phyloP scores from a whole-genome alignment of 2,113 vertebrate species.

The Geococcyx californianus region DNA sequence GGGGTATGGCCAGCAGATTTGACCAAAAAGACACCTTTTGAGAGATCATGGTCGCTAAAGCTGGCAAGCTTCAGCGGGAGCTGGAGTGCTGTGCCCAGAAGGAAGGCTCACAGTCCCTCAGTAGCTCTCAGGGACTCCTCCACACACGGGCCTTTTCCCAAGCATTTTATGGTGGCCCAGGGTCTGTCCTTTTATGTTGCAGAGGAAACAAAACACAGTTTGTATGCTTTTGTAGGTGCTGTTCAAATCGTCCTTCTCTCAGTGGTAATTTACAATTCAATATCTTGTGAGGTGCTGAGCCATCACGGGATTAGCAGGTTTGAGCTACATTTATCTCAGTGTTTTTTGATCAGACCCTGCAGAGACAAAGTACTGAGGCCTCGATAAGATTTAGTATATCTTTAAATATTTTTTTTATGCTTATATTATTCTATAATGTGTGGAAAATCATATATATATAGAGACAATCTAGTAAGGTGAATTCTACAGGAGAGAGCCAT shows the following conservation, averaged over 20 bases:
- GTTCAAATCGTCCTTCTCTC: neutral
- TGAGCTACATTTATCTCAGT: neutral
- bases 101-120: neutral
- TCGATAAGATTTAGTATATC: neutral
- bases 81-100: neutral
- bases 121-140: neutral
- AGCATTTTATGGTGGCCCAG: neutral
- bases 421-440: neutral
- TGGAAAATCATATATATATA: neutral
- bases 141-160: fast-evolving
- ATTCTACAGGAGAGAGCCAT: neutral
- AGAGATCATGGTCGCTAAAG: neutral
- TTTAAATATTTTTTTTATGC: neutral
- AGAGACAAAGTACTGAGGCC: neutral
- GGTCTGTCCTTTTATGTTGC: neutral
- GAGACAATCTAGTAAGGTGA: neutral
- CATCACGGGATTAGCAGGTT: neutral
- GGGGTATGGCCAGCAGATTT: neutral
- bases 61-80: neutral
- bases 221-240: neutral
- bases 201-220: neutral
- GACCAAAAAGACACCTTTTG: neutral
- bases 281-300: neutral
- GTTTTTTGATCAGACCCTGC: neutral
- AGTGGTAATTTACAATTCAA: fast-evolving